Percentiles rank a stretch among this genome's conserved stretches.
phyloP scores from a whole-genome alignment of 1,140 invertebrate species.

The Rhynchophorus ferrugineus region DNA sequence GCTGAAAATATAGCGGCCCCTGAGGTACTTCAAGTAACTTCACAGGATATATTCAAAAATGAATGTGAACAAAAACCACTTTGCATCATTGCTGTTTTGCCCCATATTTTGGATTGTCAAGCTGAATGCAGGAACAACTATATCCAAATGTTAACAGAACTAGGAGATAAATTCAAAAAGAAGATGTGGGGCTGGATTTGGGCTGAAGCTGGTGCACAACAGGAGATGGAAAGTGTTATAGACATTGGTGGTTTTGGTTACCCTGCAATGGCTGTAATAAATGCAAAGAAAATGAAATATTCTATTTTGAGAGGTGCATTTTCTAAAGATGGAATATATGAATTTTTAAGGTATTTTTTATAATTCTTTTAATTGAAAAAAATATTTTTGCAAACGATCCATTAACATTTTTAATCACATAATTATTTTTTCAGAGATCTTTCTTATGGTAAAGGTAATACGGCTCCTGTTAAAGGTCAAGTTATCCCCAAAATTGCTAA shows the following conservation, averaged over 20 bases:
- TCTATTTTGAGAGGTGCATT: slow-evolving; percentile 90
- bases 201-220: slow-evolving; percentile 21
- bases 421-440: slow-evolving; percentile 63
- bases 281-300: slow-evolving; percentile 95
- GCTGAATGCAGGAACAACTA: slow-evolving; percentile 88
- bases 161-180: slow-evolving; percentile 91
- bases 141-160: slow-evolving; percentile 61
- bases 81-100: slow-evolving; percentile 90
- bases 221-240: slow-evolving; percentile 80
- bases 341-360: slow-evolving; percentile 35
- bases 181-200: slow-evolving; percentile 83
- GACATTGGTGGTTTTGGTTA: slow-evolving; percentile 92
- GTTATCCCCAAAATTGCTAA: slow-evolving; percentile 70
- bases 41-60: slow-evolving; percentile 58
- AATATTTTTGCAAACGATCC: not conserved
- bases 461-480: slow-evolving; percentile 79
- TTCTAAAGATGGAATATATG: slow-evolving; percentile 78
- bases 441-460: slow-evolving; percentile 89
- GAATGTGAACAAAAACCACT: slow-evolving; percentile 80
- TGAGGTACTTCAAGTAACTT: slow-evolving; percentile 67
- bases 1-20: slow-evolving; percentile 83
- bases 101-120: slow-evolving; percentile 97
- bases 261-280: slow-evolving; percentile 92
- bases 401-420: not conserved
- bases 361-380: slow-evolving; percentile 1